Base-by-base conservation (phyloP, 2,888 invertebrate genomes). In the Lithosia quadra region DNA sequence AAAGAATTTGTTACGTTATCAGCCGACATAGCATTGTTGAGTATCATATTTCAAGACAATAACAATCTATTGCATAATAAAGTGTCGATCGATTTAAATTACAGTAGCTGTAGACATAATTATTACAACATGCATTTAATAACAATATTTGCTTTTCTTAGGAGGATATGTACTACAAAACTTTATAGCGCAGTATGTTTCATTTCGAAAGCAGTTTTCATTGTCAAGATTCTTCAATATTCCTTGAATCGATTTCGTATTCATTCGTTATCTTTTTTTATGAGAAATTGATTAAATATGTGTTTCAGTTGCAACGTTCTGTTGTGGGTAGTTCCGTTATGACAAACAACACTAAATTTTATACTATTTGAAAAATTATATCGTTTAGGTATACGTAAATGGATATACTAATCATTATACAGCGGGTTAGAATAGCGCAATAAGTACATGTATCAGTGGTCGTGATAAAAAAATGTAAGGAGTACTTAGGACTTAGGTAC, bases 1-100 rank as follows among this genome's bases (percentile, higher is more conserved):
- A 86, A 90, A 85, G 86, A 89, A 90, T 80, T 70, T 80, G 80
- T 68, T 73, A 79, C 69, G 62, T 76, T 84, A 82, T 77, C 77
- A 73, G 73, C 73, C 68, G 75, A 77, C 77, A 68, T 75, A 66
- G 73, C 71, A 71, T 67, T 66, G 71, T 67, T 62, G 34, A 72
- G 79, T 75, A 67, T 84, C 75, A 62, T 61, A 79, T 84, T 81
- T 76, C 79, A 66, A 76, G 73, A 78, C 72, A 75, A 68, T 71
- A 75, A 70, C 55, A 73, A 59, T 61, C 66, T 76, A 71, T 76
- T 77, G 66, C 75, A 73, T 74, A 80, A 82, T 74, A 61, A 24
- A 63, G 24, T 18, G 36, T 74, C 15, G 68, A 72, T 70, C 49
- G 68, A 73, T 69, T 73, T 63, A 69, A 68, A 71, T 63, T 60